These are phyloP conservation scores for Andrena chrysosceles DNA, from an alignment of 2,888 invertebrate species.

Conservation along the genomic window DNA sequence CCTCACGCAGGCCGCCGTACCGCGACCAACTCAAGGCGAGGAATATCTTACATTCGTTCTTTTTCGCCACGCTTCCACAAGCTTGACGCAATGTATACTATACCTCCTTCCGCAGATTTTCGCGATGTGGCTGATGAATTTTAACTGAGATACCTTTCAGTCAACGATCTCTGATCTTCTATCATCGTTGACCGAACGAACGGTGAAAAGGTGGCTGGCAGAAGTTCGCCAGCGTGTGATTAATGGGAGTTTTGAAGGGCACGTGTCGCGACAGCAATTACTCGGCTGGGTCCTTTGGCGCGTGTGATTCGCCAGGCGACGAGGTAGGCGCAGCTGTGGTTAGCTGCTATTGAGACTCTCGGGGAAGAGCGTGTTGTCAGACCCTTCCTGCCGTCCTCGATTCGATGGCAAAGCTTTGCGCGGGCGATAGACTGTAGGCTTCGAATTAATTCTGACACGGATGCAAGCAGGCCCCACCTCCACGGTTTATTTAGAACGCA, in stretches of 20 bases:
- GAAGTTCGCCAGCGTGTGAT: conserved; percentile 28
- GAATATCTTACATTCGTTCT: too few relatives aligned
- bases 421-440: conserved; percentile 41
- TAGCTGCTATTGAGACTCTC: conserved; percentile 68
- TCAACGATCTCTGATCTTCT: background rate
- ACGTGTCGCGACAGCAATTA: conserved; percentile 58
- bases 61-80: too few relatives aligned
- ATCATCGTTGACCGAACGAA: conserved; percentile 1
- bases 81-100: too few relatives aligned
- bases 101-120: too few relatives aligned
- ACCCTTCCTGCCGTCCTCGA: conserved; percentile 47
- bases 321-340: conserved; percentile 48
- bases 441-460: conserved; percentile 60
- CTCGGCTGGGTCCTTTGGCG: conserved; percentile 35
- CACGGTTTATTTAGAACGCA: conserved; percentile 32
- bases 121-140: too few relatives aligned
- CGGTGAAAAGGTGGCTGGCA: background rate
- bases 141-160: too few relatives aligned
- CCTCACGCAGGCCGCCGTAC: too few relatives aligned
- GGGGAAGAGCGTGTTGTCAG: conserved; percentile 57
- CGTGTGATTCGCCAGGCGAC: conserved; percentile 35
- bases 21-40: too few relatives aligned
- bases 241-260: conserved; percentile 43
- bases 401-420: conserved; percentile 58
- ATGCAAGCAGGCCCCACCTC: conserved; percentile 3